Conservation (phyloP, 2,888 invertebrate species). For the Litoditis marina region DNA sequence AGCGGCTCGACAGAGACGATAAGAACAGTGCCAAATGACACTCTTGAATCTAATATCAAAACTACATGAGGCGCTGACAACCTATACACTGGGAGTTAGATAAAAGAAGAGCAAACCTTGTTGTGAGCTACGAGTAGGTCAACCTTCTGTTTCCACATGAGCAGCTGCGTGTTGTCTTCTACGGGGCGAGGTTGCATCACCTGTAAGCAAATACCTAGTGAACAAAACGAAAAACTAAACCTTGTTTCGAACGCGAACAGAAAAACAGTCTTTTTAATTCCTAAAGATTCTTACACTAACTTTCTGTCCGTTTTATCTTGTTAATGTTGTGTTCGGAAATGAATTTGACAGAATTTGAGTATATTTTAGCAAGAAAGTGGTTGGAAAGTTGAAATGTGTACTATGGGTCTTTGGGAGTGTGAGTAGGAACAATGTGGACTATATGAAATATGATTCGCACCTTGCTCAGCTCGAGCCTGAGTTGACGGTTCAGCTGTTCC, state of each 20-base stretch:
- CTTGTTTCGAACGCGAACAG: not conserved
- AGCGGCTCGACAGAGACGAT: not conserved
- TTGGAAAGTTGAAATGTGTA: too few species aligned
- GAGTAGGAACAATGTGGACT: too few species aligned
- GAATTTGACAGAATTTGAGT: too few species aligned
- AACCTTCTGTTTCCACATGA: slow-evolving; percentile 48
- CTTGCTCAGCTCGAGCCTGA: slow-evolving; percentile 38
- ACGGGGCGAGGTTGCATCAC: slow-evolving; percentile 38
- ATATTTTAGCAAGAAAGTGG: too few species aligned
- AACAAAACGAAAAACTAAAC: not conserved
- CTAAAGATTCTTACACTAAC: not conserved
- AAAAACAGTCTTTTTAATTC: not conserved
- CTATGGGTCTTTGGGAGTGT: too few species aligned
- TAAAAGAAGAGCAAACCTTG: slow-evolving; percentile 26
- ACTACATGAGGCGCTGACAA: too few species aligned
- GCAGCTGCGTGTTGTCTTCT: slow-evolving; percentile 34
- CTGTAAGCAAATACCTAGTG: slow-evolving; percentile 4
- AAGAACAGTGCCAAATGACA: too few species aligned
- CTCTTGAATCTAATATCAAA: too few species aligned
- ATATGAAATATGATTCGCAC: too few species aligned
- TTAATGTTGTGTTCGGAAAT: too few species aligned
- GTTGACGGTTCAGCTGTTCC: slow-evolving; percentile 42
- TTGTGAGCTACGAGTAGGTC: slow-evolving; percentile 47
- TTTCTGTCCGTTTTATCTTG: too few species aligned
- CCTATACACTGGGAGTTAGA: too few species aligned